A percentile compares a stretch with the other conserved stretches of the same genome.
Evolutionary conservation across 2,797 vertebrate species (phyloP).

Genomic region (Micromesistius poutassou): DNA sequence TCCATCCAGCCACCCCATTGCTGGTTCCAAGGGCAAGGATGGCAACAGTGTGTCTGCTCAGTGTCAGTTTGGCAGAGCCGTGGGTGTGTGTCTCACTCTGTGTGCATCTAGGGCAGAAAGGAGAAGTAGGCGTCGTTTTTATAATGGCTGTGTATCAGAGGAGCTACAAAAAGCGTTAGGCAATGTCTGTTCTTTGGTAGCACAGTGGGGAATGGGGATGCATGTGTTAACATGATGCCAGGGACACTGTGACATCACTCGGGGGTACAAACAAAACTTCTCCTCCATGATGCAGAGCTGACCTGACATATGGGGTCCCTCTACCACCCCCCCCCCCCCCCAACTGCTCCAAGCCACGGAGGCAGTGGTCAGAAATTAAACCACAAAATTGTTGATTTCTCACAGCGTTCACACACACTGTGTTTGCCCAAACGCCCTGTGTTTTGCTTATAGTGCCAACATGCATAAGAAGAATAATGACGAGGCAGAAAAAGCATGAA

Average conservation of each 20-base stretch:
- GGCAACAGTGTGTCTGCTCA: constrained; percentile 24
- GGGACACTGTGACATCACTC: constrained; percentile 35
- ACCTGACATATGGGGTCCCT: constrained; percentile 64
- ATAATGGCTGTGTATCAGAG: neutral
- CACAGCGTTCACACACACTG: constrained; percentile 12
- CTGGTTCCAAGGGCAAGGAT: constrained; percentile 30
- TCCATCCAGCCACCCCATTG: constrained; percentile 16
- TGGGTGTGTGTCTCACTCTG: constrained; percentile 9
- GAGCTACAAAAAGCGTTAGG: neutral
- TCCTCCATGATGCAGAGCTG: constrained; percentile 40
- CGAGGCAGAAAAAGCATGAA: neutral
- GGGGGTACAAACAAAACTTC: constrained; percentile 34
- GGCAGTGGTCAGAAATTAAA: constrained; percentile 28
- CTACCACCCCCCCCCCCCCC: too few species aligned
- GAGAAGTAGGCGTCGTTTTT: neutral
- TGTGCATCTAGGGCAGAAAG: neutral
- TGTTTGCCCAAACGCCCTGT: neutral
- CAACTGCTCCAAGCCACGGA: constrained; percentile 38
- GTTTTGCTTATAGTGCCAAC: neutral
- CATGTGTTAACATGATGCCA: constrained; percentile 28
- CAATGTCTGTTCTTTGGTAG: neutral
- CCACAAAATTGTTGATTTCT: constrained; percentile 13
- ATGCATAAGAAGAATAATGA: neutral
- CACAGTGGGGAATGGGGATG: constrained; percentile 18
- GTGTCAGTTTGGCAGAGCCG: neutral